Conservation (phyloP, 92 coral and sea anemone genomes). For the Epizoanthus illoricatus region DNA sequence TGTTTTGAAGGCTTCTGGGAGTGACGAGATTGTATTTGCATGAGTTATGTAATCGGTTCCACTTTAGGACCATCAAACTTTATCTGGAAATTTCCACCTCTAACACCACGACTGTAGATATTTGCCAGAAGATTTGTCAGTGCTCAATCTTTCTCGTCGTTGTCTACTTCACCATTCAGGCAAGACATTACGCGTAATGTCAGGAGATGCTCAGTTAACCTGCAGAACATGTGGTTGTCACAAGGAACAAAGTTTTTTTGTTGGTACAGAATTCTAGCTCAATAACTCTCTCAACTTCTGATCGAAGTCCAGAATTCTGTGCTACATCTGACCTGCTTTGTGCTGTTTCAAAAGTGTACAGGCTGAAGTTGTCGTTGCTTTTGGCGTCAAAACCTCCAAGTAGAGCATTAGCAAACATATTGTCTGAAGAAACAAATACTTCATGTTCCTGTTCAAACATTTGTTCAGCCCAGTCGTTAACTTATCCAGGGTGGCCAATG, state of each 20-base stretch:
- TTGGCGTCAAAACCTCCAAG: too few species aligned
- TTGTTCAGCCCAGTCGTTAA: too few species aligned
- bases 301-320: constrained; percentile 4
- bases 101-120: constrained; percentile 47
- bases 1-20: constrained; percentile 34
- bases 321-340: constrained; percentile 19
- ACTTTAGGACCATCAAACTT: constrained; percentile 44
- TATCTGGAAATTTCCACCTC: constrained; percentile 47
- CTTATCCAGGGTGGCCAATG: too few species aligned
- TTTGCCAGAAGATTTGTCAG: constrained; percentile 34
- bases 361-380: too few species aligned
- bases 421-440: too few species aligned
- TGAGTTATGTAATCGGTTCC: constrained; percentile 25
- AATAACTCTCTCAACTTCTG: constrained; percentile 19
- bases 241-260: constrained; percentile 31
- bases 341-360: too few species aligned
- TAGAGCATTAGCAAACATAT: too few species aligned
- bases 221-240: constrained; percentile 51
- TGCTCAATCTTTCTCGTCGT: constrained; percentile 40
- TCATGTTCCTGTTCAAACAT: too few species aligned
- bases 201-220: constrained; percentile 48
- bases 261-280: constrained; percentile 41
- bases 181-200: constrained; percentile 34
- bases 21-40: constrained; percentile 41
- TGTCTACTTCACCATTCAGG: constrained; percentile 36